These are phyloP conservation scores for Loris lydekkerianus DNA, from an alignment of 2,797 vertebrate genomes.

Conservation along the genomic window DNA sequence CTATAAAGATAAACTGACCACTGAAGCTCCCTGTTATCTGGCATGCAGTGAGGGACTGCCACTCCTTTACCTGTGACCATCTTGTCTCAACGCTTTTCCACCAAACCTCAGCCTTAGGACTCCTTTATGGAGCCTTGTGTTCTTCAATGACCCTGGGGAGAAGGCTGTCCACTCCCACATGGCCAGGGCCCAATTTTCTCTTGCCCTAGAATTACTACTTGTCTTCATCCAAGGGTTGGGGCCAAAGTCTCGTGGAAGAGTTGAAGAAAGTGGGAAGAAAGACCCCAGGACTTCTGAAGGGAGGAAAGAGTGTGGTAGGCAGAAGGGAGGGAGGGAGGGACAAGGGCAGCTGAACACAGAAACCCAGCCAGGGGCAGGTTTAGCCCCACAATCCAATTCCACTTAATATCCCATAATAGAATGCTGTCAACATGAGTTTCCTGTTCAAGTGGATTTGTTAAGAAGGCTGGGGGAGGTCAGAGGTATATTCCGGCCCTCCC, in stretches of 20 bases:
- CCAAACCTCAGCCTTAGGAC: neutral
- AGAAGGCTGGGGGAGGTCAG: constrained; percentile 51
- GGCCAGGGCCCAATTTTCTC: neutral
- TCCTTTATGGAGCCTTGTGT: neutral
- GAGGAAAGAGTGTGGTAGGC: neutral
- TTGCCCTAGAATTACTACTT: neutral
- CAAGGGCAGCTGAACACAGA: neutral
- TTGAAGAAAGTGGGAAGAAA: neutral
- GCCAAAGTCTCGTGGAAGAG: neutral
- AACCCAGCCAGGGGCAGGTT: constrained; percentile 43
- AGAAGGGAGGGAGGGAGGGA: neutral
- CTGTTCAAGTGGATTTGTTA: constrained; percentile 70
- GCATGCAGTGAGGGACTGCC: neutral
- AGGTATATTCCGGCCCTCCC: constrained; percentile 44
- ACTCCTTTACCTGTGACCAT: neutral
- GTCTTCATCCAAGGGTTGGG: neutral
- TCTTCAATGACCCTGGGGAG: neutral
- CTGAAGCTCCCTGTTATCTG: neutral
- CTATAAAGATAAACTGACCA: neutral
- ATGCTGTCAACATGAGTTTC: constrained; percentile 72
- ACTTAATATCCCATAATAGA: constrained; percentile 70
- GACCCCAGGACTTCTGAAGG: neutral
- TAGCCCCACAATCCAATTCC: constrained; percentile 64
- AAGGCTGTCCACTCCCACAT: neutral
- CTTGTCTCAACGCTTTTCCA: neutral